Evolutionary conservation across 64 coral and sea anemone species (phyloP).

Genomic region (Montipora foliosa): DNA sequence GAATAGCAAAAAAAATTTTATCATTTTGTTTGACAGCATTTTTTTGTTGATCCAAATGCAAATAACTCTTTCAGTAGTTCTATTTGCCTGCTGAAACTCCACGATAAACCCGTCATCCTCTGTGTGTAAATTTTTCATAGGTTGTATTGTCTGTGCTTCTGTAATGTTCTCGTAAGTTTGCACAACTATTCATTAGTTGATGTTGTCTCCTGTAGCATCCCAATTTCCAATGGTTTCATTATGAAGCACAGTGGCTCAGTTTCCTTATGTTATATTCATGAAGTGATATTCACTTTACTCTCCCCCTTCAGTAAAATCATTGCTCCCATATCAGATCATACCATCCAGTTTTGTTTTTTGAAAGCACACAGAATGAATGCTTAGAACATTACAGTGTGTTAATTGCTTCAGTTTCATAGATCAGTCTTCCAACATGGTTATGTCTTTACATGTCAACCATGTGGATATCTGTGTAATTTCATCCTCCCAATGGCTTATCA

Average conservation of each 20-base stretch:
- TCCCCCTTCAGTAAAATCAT: not conserved
- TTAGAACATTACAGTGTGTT: not conserved
- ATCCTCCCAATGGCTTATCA: constrained; percentile 14
- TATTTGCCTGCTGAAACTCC: not conserved
- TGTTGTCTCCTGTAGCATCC: constrained; percentile 5
- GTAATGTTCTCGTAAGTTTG: not conserved
- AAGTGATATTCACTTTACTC: not conserved
- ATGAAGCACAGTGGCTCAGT: not conserved
- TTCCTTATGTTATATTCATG: constrained; percentile 41
- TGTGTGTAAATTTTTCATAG: not conserved
- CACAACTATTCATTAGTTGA: constrained; percentile 17
- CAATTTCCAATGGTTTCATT: constrained; percentile 12
- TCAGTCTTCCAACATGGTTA: not conserved
- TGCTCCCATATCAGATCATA: not conserved
- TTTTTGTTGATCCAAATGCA: not conserved
- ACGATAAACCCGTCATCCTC: not conserved
- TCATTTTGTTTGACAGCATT: constrained; percentile 24
- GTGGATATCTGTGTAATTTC: not conserved
- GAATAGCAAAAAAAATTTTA: constrained; percentile 55
- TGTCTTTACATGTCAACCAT: not conserved
- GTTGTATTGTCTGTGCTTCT: not conserved
- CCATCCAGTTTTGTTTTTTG: not conserved
- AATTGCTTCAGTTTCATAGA: not conserved
- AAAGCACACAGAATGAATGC: not conserved
- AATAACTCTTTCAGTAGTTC: constrained; percentile 6